Conservation (phyloP, 2,888 invertebrate species). For the Sepioteuthis lessoniana region DNA sequence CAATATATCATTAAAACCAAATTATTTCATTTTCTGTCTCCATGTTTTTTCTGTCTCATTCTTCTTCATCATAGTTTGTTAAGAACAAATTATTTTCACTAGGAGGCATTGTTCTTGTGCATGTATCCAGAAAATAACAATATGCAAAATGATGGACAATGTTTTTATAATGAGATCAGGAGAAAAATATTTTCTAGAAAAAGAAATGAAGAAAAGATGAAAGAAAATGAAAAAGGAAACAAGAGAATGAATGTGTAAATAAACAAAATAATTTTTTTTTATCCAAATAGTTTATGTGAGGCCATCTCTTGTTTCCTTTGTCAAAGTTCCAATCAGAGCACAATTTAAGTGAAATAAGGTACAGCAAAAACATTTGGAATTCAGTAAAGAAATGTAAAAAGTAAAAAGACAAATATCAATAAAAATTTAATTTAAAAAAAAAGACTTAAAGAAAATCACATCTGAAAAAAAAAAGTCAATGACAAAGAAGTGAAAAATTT, state of each 20-base stretch:
- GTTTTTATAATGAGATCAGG: conserved; percentile 33
- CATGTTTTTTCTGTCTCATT: neutral
- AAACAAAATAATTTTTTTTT: neutral
- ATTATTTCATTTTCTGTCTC: neutral
- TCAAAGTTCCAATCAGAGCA: neutral
- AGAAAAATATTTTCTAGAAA: neutral
- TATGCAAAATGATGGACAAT: conserved; percentile 10
- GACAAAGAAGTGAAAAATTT: neutral
- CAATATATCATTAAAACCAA: conserved; percentile 23
- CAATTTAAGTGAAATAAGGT: neutral
- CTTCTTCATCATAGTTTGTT: neutral
- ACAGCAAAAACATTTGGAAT: neutral
- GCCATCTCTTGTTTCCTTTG: conserved; percentile 18
- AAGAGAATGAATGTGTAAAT: neutral
- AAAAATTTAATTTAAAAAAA: conserved; percentile 5
- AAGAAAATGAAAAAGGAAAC: neutral
- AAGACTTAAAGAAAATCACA: neutral
- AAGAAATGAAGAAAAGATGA: neutral
- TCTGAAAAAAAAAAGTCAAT: neutral
- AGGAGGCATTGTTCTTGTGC: neutral
- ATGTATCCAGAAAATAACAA: neutral
- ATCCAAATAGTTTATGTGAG: neutral
- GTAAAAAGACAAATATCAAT: neutral
- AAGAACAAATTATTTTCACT: conserved; percentile 18
- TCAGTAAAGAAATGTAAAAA: neutral